phyloP scores from a whole-genome alignment of 2,888 invertebrate genomes.

The Agrilus biguttatus region DNA sequence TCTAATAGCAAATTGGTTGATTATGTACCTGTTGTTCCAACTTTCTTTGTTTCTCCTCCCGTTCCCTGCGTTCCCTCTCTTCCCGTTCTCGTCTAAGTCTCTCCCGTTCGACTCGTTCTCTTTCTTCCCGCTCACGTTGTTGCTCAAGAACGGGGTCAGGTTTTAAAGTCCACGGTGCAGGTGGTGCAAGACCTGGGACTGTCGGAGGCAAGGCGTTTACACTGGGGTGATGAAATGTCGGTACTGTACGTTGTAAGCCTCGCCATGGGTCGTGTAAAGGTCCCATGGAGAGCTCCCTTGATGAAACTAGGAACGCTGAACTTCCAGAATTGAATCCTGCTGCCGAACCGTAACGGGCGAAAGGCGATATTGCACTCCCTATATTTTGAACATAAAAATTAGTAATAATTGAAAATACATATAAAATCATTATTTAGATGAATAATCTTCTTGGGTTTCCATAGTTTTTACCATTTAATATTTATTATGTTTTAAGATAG shows the following conservation, averaged over 20 bases:
- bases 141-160: conserved; percentile 46
- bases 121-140: conserved; percentile 45
- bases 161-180: conserved; percentile 49
- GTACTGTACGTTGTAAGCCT: conserved; percentile 46
- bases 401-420: conserved; percentile 2
- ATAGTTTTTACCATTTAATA: too few species aligned
- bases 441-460: neutral
- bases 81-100: conserved; percentile 40
- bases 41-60: conserved; percentile 34
- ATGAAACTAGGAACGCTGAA: conserved; percentile 48
- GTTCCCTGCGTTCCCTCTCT: conserved; percentile 43
- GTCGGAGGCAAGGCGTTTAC: conserved; percentile 33
- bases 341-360: conserved; percentile 54
- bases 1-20: neutral
- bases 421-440: neutral
- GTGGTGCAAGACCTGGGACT: conserved; percentile 27
- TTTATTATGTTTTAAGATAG: too few species aligned
- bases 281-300: conserved; percentile 29
- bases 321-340: conserved; percentile 31
- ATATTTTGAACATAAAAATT: conserved; percentile 16
- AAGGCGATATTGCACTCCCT: conserved; percentile 62
- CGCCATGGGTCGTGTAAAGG: conserved; percentile 54
- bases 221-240: conserved; percentile 35
- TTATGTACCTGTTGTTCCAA: conserved; percentile 34
- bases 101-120: conserved; percentile 44